Conservation (phyloP, 2,797 vertebrate species). For the Chloroceryle amazona region DNA sequence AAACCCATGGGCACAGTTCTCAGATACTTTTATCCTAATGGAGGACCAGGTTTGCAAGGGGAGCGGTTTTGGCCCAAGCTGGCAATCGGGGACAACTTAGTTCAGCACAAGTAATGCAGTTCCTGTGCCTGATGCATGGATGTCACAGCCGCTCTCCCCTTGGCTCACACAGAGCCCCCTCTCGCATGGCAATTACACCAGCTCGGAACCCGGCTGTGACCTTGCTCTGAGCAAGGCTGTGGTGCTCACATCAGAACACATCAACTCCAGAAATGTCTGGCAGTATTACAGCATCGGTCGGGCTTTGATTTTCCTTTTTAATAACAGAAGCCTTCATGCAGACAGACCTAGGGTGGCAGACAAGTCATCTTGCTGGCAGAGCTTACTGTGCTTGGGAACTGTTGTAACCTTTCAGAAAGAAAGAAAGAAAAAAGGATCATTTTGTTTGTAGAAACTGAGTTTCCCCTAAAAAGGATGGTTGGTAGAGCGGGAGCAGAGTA, state of each 20-base stretch:
- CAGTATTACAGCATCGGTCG: neutral
- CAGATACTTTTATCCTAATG: neutral
- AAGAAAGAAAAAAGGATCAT: neutral
- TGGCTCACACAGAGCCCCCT: neutral
- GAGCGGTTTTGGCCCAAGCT: neutral
- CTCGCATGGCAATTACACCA: neutral
- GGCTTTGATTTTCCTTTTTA: neutral
- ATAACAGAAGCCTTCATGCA: neutral
- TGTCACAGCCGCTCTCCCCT: neutral
- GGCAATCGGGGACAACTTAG: neutral
- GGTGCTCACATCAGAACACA: neutral
- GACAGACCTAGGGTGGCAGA: neutral
- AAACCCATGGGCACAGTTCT: neutral
- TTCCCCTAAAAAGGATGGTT: neutral
- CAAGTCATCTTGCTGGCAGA: slow-evolving; percentile 16
- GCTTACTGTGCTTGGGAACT: neutral
- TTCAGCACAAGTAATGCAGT: neutral
- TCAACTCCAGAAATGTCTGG: neutral
- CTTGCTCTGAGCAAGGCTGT: slow-evolving; percentile 1
- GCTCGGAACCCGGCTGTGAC: neutral
- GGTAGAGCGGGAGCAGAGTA: neutral
- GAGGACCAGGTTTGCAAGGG: neutral
- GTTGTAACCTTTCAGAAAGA: neutral
- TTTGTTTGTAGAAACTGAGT: neutral
- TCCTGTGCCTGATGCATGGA: neutral